Evolutionary conservation across 2,113 vertebrate genomes (phyloP).

Genomic region (Ahaetulla prasina): DNA sequence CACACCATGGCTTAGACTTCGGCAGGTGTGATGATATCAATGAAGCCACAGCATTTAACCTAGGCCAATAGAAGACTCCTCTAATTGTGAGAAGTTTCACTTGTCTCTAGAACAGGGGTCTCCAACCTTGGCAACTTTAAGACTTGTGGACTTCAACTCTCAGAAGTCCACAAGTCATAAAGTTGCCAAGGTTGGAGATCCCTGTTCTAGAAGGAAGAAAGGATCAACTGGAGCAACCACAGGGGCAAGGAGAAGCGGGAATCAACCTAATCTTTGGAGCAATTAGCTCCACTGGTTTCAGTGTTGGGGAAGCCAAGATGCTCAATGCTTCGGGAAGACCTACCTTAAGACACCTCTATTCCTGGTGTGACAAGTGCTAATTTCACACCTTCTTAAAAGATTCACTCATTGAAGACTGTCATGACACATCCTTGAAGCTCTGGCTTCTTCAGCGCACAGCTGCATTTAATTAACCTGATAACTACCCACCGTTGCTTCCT

Average conservation of each 20-base stretch:
- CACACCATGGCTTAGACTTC: neutral
- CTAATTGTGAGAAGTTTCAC: neutral
- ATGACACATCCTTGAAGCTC: slow-evolving; percentile 19
- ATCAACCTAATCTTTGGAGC: neutral
- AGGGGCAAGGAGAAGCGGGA: neutral
- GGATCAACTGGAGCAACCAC: neutral
- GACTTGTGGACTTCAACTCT: no score
- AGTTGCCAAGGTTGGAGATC: no score
- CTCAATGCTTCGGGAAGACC: neutral
- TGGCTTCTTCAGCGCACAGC: neutral
- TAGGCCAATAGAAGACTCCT: neutral
- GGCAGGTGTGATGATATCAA: neutral
- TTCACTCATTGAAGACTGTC: rapidly evolving
- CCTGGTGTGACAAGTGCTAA: neutral
- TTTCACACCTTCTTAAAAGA: slow-evolving; percentile 14
- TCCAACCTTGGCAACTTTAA: no score
- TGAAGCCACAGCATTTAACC: neutral
- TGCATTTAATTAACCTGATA: slow-evolving; percentile 47
- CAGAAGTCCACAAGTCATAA: no score
- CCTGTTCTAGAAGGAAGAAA: no score
- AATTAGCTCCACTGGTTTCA: no score
- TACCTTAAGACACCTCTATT: neutral
- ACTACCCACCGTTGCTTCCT: slow-evolving; percentile 25
- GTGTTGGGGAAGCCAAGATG: neutral
- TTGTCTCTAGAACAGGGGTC: no score